Evolutionary conservation across 2,113 vertebrate species (phyloP).

Genomic region (Orycteropus afer): DNA sequence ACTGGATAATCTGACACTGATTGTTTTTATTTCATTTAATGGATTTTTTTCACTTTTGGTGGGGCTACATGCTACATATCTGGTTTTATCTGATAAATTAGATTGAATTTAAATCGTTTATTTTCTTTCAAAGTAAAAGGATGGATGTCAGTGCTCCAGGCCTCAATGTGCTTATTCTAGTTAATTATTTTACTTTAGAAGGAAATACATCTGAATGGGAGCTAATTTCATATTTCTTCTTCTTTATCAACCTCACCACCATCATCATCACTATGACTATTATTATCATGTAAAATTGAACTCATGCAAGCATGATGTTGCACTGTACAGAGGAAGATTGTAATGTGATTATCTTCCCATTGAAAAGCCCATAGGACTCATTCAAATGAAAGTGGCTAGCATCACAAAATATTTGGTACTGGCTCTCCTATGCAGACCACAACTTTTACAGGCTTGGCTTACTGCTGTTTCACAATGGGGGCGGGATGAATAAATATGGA

Average conservation of each 20-base stretch:
- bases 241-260: not conserved
- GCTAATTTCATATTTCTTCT: accelerated
- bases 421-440: not conserved
- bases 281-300: not conserved
- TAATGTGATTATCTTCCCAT: not conserved
- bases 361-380: not conserved
- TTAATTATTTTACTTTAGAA: not conserved
- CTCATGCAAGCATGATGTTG: accelerated
- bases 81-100: not conserved
- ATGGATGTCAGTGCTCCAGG: not conserved
- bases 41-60: not conserved
- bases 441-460: not conserved
- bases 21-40: not conserved
- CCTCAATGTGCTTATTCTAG: not conserved
- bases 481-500: accelerated
- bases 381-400: not conserved
- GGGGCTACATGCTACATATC: not conserved
- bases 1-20: too few species aligned
- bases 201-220: too few species aligned
- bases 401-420: accelerated
- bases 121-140: not conserved
- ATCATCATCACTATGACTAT: accelerated
- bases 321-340: not conserved
- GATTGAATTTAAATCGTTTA: not conserved
- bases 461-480: not conserved